These are phyloP conservation scores for Fundulus diaphanus DNA, from an alignment of 2,797 vertebrate genomes.

Conservation along the genomic window DNA sequence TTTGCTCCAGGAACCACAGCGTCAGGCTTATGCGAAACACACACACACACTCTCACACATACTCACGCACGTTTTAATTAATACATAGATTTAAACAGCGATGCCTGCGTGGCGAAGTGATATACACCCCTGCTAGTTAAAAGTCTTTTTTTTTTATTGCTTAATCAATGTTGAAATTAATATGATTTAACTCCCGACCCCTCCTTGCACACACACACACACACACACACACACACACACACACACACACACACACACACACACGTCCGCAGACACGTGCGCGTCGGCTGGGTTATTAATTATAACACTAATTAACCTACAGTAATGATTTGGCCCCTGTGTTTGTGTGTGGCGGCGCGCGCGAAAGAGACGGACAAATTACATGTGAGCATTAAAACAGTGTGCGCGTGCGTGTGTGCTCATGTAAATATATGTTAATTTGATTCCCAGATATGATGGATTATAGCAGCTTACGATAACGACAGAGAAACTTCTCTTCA, in stretches of 20 bases:
- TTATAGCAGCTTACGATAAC: conserved; percentile 71
- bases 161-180: conserved; percentile 84
- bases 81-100: conserved; percentile 75
- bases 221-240: conserved; percentile 11
- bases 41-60: conserved; percentile 37
- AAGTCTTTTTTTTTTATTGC: conserved; percentile 81
- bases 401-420: conserved; percentile 32
- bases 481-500: conserved; percentile 76
- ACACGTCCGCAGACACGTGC: too few species aligned
- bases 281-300: conserved; percentile 75
- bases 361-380: conserved; percentile 38
- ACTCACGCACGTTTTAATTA: conserved; percentile 69
- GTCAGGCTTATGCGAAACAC: conserved; percentile 32
- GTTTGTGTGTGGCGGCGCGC: conserved; percentile 24
- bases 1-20: conserved; percentile 57
- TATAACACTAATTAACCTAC: conserved; percentile 79
- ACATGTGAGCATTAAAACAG: conserved; percentile 31
- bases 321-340: conserved; percentile 75
- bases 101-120: conserved; percentile 73
- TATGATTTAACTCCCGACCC: conserved; percentile 79
- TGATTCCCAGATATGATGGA: conserved; percentile 79
- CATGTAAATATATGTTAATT: conserved; percentile 77
- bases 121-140: conserved; percentile 78
- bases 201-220: conserved; percentile 55
- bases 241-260: neutral